Conservation (phyloP, 2,113 vertebrate species). For the Stigmatopora argus region DNA sequence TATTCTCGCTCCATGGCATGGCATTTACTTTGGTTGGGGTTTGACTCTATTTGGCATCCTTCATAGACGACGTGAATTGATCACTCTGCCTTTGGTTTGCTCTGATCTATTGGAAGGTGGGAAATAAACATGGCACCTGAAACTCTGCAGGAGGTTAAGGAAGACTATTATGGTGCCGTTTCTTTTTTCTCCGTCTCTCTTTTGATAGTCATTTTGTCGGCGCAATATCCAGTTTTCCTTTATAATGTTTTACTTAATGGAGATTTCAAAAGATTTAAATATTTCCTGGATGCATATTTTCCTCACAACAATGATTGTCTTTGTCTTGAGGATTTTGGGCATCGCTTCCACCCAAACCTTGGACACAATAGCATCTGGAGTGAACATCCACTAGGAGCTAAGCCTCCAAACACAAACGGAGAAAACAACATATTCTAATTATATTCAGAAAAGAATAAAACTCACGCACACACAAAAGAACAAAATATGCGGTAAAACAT, state of each 20-base stretch:
- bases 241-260: conserved; percentile 24
- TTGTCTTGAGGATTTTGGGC: conserved; percentile 65
- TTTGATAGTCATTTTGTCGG: conserved; percentile 12
- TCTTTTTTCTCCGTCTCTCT: neutral
- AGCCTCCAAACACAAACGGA: conserved; percentile 63
- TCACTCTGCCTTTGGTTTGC: conserved; percentile 49
- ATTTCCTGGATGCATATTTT: conserved; percentile 41
- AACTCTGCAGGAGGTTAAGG: conserved; percentile 27
- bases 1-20: conserved; percentile 57
- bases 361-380: conserved; percentile 61
- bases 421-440: conserved; percentile 58
- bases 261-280: conserved; percentile 39
- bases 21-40: conserved; percentile 68
- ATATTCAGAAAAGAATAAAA: conserved; percentile 62
- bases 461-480: conserved; percentile 19
- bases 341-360: conserved; percentile 55
- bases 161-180: conserved; percentile 1
- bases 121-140: conserved; percentile 42
- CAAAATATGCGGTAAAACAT: conserved; percentile 56
- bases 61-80: conserved; percentile 41
- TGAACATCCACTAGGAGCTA: conserved; percentile 54
- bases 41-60: conserved; percentile 58
- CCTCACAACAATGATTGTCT: conserved; percentile 44
- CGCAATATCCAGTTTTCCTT: neutral
- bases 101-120: conserved; percentile 28